These are phyloP conservation scores for Sciaenops ocellatus DNA, from an alignment of 2,797 vertebrate genomes.

Conservation along the genomic window DNA sequence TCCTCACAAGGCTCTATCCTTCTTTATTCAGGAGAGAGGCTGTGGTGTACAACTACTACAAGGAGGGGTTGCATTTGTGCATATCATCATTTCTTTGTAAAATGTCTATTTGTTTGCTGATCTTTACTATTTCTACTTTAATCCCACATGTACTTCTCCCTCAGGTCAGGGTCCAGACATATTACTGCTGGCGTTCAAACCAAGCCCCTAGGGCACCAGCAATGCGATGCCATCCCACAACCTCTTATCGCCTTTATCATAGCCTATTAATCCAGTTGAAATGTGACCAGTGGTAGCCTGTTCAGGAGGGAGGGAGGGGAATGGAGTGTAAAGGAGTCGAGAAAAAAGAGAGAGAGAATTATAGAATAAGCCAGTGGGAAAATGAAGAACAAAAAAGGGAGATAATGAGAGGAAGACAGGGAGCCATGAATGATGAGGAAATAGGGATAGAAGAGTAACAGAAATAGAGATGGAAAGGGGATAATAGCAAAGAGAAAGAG, in stretches of 20 bases:
- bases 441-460: background rate
- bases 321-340: background rate
- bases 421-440: slow-evolving; percentile 2
- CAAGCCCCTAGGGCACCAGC: background rate
- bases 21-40: slow-evolving; percentile 23
- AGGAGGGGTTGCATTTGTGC: background rate
- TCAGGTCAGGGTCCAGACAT: slow-evolving; percentile 15
- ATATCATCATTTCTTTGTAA: background rate
- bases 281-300: slow-evolving; percentile 21
- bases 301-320: background rate
- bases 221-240: slow-evolving; percentile 18
- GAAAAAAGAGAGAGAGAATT: background rate
- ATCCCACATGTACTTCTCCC: slow-evolving; percentile 3
- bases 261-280: slow-evolving; percentile 40
- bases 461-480: slow-evolving; percentile 17
- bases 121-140: slow-evolving; percentile 3
- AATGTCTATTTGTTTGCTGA: background rate
- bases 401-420: slow-evolving; percentile 6
- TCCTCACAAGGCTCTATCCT: slow-evolving; percentile 44
- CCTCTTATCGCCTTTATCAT: slow-evolving; percentile 28
- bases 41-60: slow-evolving; percentile 6
- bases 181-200: slow-evolving; percentile 7
- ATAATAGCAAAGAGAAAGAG: slow-evolving; percentile 23
- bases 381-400: slow-evolving; percentile 15
- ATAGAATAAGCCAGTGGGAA: slow-evolving; percentile 8